A percentile compares a stretch with the other conserved stretches of the same genome.
These are phyloP conservation scores for Pterocles orientalis DNA, from an alignment of 2,113 vertebrate species.

Conservation along the genomic window DNA sequence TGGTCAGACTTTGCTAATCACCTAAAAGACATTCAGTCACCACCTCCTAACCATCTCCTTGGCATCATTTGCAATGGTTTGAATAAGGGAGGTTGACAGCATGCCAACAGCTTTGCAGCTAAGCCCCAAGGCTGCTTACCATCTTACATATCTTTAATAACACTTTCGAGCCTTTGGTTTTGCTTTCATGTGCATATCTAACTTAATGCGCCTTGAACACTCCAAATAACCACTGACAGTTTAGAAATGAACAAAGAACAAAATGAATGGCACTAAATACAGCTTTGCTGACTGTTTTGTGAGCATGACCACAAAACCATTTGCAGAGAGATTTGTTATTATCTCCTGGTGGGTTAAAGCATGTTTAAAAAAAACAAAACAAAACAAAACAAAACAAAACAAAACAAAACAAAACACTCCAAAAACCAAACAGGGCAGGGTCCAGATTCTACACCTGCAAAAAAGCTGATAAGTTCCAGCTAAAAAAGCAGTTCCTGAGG, in stretches of 20 bases:
- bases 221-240: neutral
- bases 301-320: neutral
- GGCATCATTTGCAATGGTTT: neutral
- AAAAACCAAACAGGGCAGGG: neutral
- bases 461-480: neutral
- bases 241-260: neutral
- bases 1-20: conserved; percentile 9
- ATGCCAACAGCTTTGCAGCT: neutral
- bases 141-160: neutral
- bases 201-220: neutral
- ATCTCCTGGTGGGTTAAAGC: neutral
- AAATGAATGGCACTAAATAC: neutral
- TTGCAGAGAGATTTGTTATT: neutral
- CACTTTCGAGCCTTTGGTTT: neutral
- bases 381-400: neutral
- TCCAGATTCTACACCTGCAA: neutral
- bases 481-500: neutral
- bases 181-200: neutral
- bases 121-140: neutral
- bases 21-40: neutral
- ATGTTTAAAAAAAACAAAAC: neutral
- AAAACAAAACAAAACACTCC: neutral
- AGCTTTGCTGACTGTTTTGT: neutral
- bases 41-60: neutral
- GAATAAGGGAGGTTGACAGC: neutral